Conservation (phyloP, 1,140 invertebrate species). For the Drosophila parabipectinata region DNA sequence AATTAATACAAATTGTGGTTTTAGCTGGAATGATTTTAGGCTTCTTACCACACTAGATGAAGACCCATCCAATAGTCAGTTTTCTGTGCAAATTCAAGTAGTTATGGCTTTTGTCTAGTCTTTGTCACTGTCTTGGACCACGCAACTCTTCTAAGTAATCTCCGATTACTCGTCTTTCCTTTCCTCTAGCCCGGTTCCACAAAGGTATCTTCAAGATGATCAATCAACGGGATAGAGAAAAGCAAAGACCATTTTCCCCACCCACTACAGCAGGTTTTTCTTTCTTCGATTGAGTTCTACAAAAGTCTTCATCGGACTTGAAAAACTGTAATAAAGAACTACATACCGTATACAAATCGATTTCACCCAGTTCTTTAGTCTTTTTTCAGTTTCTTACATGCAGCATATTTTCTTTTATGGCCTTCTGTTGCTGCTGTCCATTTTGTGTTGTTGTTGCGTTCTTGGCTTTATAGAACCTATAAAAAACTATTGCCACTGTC, state of each 20-base stretch:
- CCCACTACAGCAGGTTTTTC: slow-evolving; percentile 15
- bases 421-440: slow-evolving; percentile 34
- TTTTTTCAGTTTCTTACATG: slow-evolving; percentile 50
- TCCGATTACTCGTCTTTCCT: slow-evolving; percentile 18
- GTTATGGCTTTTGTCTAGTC: slow-evolving; percentile 31
- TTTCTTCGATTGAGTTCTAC: slow-evolving; percentile 25
- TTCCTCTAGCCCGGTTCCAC: slow-evolving; percentile 10
- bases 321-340: slow-evolving; percentile 53
- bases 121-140: slow-evolving; percentile 24
- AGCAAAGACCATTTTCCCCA: slow-evolving; percentile 34
- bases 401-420: slow-evolving; percentile 75
- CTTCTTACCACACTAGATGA: too few species aligned
- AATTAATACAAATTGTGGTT: neutral
- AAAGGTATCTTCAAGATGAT: slow-evolving; percentile 16
- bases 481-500: slow-evolving; percentile 65
- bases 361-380: slow-evolving; percentile 64
- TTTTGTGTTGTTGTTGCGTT: slow-evolving; percentile 2
- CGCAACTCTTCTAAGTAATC: slow-evolving; percentile 18
- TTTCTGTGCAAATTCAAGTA: neutral
- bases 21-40: too few species aligned
- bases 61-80: neutral
- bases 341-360: slow-evolving; percentile 70
- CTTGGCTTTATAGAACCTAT: slow-evolving; percentile 48
- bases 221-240: slow-evolving; percentile 29
- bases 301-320: slow-evolving; percentile 35